Evolutionary conservation across 2,113 vertebrate genomes (phyloP).

Genomic region (Ploceus nigricollis): DNA sequence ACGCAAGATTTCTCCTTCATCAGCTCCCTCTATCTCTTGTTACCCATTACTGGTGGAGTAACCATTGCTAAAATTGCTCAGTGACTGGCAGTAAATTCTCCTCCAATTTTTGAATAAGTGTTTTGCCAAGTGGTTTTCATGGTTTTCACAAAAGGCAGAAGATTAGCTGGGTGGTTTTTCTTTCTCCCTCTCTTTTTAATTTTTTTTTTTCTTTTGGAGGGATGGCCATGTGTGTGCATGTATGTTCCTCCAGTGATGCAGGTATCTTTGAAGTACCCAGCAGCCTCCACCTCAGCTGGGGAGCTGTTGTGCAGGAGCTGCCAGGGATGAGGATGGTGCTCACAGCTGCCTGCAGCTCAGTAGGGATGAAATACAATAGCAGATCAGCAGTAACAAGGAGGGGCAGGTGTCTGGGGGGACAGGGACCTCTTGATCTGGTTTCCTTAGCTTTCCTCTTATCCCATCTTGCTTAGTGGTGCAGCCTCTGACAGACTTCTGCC

Average conservation of each 20-base stretch:
- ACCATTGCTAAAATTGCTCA: not conserved
- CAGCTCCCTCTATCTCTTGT: not conserved
- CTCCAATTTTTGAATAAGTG: not conserved
- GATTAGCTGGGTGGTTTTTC: not conserved
- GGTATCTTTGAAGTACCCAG: not conserved
- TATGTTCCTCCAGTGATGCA: not conserved
- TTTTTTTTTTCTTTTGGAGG: not conserved
- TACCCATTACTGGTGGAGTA: not conserved
- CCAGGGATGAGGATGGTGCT: not conserved
- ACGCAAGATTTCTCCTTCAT: not conserved
- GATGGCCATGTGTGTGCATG: no score
- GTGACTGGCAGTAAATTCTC: not conserved
- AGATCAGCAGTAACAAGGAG: not conserved
- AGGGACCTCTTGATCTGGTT: not conserved
- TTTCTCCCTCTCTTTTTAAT: not conserved
- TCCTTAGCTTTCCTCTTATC: not conserved
- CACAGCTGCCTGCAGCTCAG: not conserved
- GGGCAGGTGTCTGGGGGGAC: not conserved
- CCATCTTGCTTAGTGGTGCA: not conserved
- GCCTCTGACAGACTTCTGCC: not conserved
- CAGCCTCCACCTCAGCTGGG: not conserved
- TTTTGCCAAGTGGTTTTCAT: not conserved
- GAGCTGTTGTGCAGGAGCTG: not conserved
- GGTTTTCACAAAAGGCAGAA: not conserved
- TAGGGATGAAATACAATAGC: rapidly evolving